These are phyloP conservation scores for Astur gentilis DNA, from an alignment of 2,113 vertebrate genomes.

Conservation along the genomic window DNA sequence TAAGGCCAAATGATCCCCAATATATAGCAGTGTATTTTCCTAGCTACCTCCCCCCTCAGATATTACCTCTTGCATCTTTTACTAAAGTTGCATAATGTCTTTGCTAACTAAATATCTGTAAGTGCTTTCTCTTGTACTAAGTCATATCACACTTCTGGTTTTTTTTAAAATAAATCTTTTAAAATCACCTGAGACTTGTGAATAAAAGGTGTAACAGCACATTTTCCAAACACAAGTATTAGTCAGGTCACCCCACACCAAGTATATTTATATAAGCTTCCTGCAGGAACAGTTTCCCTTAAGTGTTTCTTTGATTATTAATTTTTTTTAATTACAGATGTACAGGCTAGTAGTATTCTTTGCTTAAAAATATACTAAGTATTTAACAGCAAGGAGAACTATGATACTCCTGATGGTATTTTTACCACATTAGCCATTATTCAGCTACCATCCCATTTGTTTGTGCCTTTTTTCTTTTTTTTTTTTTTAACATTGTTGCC, in stretches of 20 bases:
- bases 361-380: neutral
- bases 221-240: neutral
- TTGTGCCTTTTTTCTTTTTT: neutral
- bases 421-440: neutral
- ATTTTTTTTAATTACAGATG: neutral
- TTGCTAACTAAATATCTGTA: neutral
- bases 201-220: neutral
- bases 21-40: neutral
- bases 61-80: neutral
- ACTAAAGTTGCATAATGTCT: neutral
- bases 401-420: neutral
- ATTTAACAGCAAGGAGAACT: neutral
- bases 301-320: neutral
- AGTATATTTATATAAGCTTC: neutral
- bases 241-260: neutral
- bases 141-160: neutral
- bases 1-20: neutral
- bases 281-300: neutral
- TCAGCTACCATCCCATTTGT: neutral
- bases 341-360: neutral
- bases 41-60: neutral
- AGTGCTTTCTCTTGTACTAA: neutral
- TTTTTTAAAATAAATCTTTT: neutral
- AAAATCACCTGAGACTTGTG: neutral
- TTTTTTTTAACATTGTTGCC: neutral